Evolutionary conservation across 2,797 vertebrate species (phyloP).

Genomic region (Sternotherus odoratus): DNA sequence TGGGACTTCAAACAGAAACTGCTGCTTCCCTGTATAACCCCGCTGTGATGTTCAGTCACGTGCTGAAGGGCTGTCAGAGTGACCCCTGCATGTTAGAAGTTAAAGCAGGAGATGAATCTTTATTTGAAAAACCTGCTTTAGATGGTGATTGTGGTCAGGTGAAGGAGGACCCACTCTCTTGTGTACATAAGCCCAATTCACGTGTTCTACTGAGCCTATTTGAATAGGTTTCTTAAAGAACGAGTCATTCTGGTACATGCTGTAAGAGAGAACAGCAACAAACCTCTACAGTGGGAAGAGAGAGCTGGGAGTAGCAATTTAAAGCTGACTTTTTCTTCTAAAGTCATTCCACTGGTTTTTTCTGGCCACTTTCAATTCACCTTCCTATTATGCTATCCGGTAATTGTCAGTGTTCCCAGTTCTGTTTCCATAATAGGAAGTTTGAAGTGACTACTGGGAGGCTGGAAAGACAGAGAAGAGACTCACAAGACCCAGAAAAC

Average conservation of each 20-base stretch:
- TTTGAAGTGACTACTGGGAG: conserved; percentile 1
- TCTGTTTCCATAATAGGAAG: background rate
- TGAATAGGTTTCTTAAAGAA: background rate
- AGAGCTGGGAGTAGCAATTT: background rate
- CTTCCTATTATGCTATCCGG: background rate
- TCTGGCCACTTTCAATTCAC: background rate
- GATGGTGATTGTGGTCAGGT: background rate
- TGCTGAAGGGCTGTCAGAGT: background rate
- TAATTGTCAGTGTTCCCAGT: background rate
- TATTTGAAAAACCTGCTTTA: background rate
- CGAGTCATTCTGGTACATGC: background rate
- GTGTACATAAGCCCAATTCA: background rate
- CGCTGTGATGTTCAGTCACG: accelerated
- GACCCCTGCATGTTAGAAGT: background rate
- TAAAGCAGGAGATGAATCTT: background rate
- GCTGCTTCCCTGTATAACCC: background rate
- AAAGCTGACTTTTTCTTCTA: background rate
- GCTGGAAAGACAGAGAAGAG: background rate
- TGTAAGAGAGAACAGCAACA: background rate
- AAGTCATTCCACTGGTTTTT: background rate
- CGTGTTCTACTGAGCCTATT: background rate
- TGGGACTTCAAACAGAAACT: background rate
- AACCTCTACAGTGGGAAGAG: background rate
- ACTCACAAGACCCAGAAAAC: background rate
- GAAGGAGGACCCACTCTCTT: background rate